These are phyloP conservation scores for Pipistrellus pygmaeus DNA, from an alignment of 2,797 vertebrate species.

Conservation along the genomic window DNA sequence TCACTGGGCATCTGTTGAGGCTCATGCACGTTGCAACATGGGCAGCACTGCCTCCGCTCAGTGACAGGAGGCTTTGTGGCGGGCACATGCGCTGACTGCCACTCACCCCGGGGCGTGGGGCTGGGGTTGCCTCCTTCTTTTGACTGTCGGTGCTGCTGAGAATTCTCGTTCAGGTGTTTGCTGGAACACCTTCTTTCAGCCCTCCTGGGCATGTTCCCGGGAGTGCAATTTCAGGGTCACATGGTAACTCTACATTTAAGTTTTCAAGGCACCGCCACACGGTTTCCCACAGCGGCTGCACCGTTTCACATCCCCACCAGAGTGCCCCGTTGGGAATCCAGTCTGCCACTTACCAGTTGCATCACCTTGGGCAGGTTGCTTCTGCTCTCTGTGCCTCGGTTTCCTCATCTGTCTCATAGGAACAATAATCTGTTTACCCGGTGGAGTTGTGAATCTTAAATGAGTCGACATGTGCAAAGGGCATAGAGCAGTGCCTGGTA, in stretches of 20 bases:
- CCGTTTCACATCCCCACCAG: neutral
- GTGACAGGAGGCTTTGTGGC: too few species aligned
- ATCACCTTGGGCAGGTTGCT: neutral
- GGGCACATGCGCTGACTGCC: too few species aligned
- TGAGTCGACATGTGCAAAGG: accelerated
- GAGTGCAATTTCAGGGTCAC: neutral
- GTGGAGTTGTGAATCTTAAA: neutral
- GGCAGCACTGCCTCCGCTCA: too few species aligned
- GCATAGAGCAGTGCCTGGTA: too few species aligned
- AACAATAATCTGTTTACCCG: neutral
- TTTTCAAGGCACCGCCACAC: neutral
- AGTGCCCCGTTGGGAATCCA: neutral
- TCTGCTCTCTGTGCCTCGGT: neutral
- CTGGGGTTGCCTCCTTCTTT: neutral
- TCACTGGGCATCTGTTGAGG: neutral
- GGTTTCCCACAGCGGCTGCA: neutral
- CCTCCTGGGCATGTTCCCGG: neutral
- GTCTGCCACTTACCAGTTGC: neutral
- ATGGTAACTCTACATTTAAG: neutral
- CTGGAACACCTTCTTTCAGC: neutral
- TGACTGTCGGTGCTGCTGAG: neutral
- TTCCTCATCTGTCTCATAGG: neutral
- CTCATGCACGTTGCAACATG: too few species aligned
- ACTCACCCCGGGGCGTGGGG: neutral
- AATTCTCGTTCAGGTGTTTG: neutral